Evolutionary conservation across 1,140 invertebrate genomes (phyloP).

Genomic region (Lethocerus indicus): DNA sequence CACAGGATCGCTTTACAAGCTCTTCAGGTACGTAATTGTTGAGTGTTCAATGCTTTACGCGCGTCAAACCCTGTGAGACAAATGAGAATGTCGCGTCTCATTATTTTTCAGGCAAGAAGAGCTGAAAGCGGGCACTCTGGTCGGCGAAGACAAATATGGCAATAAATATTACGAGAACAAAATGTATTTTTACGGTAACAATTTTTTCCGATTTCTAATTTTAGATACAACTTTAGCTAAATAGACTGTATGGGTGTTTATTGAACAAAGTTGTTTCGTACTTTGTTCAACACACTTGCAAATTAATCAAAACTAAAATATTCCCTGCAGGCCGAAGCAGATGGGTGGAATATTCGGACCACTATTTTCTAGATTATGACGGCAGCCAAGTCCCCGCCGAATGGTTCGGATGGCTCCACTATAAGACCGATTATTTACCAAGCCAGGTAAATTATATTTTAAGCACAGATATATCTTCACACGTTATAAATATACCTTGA

Average conservation of each 20-base stretch:
- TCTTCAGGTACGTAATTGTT: constrained; percentile 47
- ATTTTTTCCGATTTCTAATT: background rate
- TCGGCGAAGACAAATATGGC: constrained; percentile 91
- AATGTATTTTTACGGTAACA: constrained; percentile 62
- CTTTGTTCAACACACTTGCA: background rate
- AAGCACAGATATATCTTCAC: too few relatives aligned
- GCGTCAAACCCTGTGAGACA: constrained; percentile 2
- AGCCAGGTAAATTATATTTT: too few relatives aligned
- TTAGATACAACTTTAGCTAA: too few relatives aligned
- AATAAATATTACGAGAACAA: constrained; percentile 95
- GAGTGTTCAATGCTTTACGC: constrained; percentile 22
- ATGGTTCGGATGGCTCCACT: constrained; percentile 79
- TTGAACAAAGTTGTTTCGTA: too few relatives aligned
- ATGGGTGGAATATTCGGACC: constrained; percentile 79
- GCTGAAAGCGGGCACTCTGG: constrained; percentile 62
- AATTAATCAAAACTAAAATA: background rate
- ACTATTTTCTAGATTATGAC: constrained; percentile 74
- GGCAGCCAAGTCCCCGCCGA: constrained; percentile 81
- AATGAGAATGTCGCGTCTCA: constrained; percentile 14
- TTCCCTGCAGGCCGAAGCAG: constrained; percentile 54
- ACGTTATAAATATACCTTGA: too few relatives aligned
- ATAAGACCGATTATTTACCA: constrained; percentile 65
- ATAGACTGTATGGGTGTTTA: too few relatives aligned
- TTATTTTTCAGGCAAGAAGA: constrained; percentile 55
- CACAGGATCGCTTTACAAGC: constrained; percentile 40